A percentile compares a stretch with the other conserved stretches of the same genome.
phyloP scores from a whole-genome alignment of 2,113 vertebrate species.

The Caretta caretta region DNA sequence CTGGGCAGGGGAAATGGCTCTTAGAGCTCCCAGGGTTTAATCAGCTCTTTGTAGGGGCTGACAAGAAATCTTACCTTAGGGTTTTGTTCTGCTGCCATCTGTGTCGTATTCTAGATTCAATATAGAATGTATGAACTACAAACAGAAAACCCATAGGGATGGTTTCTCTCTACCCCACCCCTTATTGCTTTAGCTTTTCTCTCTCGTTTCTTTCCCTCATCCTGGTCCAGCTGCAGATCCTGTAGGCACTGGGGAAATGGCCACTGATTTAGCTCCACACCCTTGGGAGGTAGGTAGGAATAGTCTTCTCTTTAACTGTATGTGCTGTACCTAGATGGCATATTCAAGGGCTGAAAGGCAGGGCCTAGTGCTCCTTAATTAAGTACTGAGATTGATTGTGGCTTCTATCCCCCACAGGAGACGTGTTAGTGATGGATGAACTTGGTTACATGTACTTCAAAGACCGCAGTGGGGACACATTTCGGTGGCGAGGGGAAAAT shows the following conservation, averaged over 20 bases:
- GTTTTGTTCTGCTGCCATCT: background rate
- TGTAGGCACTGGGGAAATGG: fast-evolving
- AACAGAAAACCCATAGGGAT: no score
- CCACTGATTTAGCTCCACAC: fast-evolving
- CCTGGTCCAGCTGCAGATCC: fast-evolving
- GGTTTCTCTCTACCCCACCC: background rate
- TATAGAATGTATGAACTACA: fast-evolving
- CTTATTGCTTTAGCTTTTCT: background rate
- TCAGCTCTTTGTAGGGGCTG: background rate
- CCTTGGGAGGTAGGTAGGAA: background rate
- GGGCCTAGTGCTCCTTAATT: fast-evolving
- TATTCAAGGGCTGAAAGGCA: fast-evolving
- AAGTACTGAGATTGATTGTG: fast-evolving
- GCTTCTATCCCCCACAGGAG: constrained; percentile 74
- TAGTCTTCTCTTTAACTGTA: background rate
- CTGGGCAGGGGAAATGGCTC: fast-evolving
- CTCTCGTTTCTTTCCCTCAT: background rate
- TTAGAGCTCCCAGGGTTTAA: background rate
- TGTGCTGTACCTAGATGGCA: fast-evolving
- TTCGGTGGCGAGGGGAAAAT: constrained; percentile 93
- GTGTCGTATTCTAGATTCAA: background rate
- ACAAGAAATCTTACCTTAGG: background rate
- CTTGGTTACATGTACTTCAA: constrained; percentile 92
- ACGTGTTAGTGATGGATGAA: constrained; percentile 92
- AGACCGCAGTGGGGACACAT: constrained; percentile 91